Evolutionary conservation across 2,888 invertebrate genomes (phyloP), one percentile per base, ranked within the genome.

Genomic region (Ormyrus labotus): DNA sequence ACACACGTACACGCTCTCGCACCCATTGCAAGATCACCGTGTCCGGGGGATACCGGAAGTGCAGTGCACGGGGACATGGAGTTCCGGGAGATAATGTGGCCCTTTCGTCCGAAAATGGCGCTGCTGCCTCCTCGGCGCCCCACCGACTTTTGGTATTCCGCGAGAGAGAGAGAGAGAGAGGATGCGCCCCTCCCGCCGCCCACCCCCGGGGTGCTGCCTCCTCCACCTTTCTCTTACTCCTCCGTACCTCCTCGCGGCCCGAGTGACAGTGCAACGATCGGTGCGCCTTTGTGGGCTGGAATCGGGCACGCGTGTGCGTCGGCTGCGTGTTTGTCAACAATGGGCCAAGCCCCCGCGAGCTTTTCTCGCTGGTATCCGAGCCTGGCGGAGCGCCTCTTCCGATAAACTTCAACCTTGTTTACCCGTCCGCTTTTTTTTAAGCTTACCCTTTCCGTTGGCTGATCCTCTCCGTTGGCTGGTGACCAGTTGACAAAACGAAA

Each of bases 91-190:
- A 57, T 13, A 65, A 58, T 65, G 10, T n/a, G 78, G 71, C 57
- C 70, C 80, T 60, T 57, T 55, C 69, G 73, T 67, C 75, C 80
- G 75, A 80, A 80, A 80, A 80, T 80, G 80, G 80, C 80, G 76
- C 47, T 76, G 53, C 58, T 55, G 34, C 34, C 34, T 34, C 34
- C 34, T 65, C 58, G 58, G 65, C 48, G 65, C 63, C 58, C 57
- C 34, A 34, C 34, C 63, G 51, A 47, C 47, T 58, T 57, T 57
- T 61, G 60, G 47, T 34, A 45, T 53, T 63, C 71, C 58, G 34
- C 34, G 34, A 4, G 34, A 34, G 34, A 34, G 34, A 34, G 34
- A 34, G 19, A 19, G 19, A 19, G 19, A 19, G 34, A 34, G 34
- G 34, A 34, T 34, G 34, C 55, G 65, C 51, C 53, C 34, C 34